phyloP scores from a whole-genome alignment of 64 coral and sea anemone species.

The Montipora capricornis region DNA sequence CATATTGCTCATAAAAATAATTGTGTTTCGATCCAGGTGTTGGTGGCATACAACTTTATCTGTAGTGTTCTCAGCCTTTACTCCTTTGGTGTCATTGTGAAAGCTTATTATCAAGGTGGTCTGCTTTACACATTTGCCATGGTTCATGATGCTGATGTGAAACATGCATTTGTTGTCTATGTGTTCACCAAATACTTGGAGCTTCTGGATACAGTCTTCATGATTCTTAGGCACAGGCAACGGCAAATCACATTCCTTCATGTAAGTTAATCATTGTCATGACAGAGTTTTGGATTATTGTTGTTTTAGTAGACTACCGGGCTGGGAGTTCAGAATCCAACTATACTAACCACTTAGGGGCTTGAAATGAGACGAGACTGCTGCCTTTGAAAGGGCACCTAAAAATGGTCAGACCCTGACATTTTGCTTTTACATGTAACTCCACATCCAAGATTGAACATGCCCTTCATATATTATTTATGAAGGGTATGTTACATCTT shows the following conservation, averaged over 20 bases:
- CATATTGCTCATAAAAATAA: no score
- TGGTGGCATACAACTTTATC: slow-evolving; percentile 92
- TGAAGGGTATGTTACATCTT: no score
- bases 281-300: no score
- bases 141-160: slow-evolving; percentile 64
- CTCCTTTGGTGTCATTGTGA: slow-evolving; percentile 53
- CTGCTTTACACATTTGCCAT: slow-evolving; percentile 77
- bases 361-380: no score
- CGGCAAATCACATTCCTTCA: slow-evolving; percentile 96
- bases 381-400: no score
- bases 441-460: no score
- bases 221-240: slow-evolving; percentile 92
- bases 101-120: slow-evolving; percentile 48
- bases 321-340: no score
- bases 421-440: no score
- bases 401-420: no score
- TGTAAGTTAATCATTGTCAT: slow-evolving; percentile 54
- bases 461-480: no score
- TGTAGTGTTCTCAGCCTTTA: slow-evolving; percentile 89
- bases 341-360: no score
- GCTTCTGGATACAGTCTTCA: slow-evolving; percentile 92
- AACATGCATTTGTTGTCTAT: slow-evolving; percentile 86
- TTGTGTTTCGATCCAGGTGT: slow-evolving; percentile 41
- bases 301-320: no score
- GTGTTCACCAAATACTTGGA: slow-evolving; percentile 89